Conservation (phyloP, 2,888 invertebrate genomes). For the Itoplectis maculator region DNA sequence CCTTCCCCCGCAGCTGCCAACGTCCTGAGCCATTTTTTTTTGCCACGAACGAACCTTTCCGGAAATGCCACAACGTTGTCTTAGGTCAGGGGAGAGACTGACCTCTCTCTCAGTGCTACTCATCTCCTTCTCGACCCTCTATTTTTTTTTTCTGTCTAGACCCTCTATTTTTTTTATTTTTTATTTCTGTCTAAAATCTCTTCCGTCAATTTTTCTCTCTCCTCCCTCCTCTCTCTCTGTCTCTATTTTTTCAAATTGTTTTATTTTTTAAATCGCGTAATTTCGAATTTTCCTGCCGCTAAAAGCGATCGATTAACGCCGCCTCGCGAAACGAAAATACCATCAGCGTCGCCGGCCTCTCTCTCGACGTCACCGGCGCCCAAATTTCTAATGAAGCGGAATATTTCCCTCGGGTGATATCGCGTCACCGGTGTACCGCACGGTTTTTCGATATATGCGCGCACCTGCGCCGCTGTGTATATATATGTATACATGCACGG, state of each 20-base stretch:
- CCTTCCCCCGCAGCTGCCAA: slow-evolving; percentile 57
- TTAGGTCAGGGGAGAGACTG: no score
- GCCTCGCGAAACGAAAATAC: slow-evolving; percentile 3
- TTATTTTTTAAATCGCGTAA: no score
- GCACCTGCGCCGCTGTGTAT: slow-evolving; percentile 1
- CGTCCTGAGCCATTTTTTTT: slow-evolving; percentile 5
- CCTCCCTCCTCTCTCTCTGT: no score
- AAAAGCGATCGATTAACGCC: no score
- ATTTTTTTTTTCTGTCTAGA: no score
- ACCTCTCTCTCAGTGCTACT: no score
- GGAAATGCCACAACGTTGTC: slow-evolving; percentile 3
- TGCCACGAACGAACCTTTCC: slow-evolving; percentile 23
- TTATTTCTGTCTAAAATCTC: no score
- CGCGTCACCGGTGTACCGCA: slow-evolving; percentile 45
- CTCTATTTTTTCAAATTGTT: no score
- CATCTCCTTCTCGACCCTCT: background rate
- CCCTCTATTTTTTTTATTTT: no score
- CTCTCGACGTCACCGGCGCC: slow-evolving; percentile 32
- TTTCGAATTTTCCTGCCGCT: no score
- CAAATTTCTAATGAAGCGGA: slow-evolving; percentile 65
- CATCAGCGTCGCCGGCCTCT: background rate
- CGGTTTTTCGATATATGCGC: slow-evolving; percentile 26
- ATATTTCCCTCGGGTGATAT: slow-evolving; percentile 64
- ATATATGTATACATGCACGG: slow-evolving; percentile 32
- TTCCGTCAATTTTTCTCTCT: no score